Evolutionary conservation across 2,113 vertebrate genomes (phyloP), one percentile per base, ranked within the genome.

Genomic region (Boleophthalmus pectinirostris): DNA sequence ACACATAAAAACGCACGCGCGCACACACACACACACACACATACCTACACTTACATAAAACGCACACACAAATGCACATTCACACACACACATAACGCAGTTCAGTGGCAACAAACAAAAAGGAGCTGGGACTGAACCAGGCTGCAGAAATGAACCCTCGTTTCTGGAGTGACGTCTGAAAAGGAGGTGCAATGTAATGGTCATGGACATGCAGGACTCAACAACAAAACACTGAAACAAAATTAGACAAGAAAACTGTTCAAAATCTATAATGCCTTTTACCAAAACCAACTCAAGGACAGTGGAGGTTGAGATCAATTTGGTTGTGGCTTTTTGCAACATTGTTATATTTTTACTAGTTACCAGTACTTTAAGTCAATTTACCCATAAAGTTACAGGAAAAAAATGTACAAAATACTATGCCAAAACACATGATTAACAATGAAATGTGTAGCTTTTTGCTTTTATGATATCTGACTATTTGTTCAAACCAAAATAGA

Each of bases 121-220:
- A 66, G 77, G 74, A 66, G 72, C 80, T 61, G 81, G 78, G 72
- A 63, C 61, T 83, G 63, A 82, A 67, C 92, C 93, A 94, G 91
- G 93, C 93, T 94, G 92, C 93, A 94, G 92, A 88, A 88, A 93
- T 94, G 92, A 91, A 92, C 89, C 93, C 89, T 93, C 77, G 70
- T 87, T 91, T 93, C 92, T 91, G 93, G 81, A 88, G 88, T 90
- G 87, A 92, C 79, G 13, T 9, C 80, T 78, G 80, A 73, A 75
- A 76, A 73, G 73, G 75, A 75, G 70, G 24, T 69, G 47, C 68
- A 58, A 75, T 78, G 38, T 24, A 20, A 35, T 29, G 35, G 15
- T 72, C 25, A 68, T 80, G 78, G 56, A 80, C 84, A 84, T 81
- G 73, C 79, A 78, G 53, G 58, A 70, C 51, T 46, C 2, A 25